A percentile compares a stretch with the other conserved stretches of the same genome.
phyloP scores from a whole-genome alignment of 2,888 invertebrate species.

The Ellobium chinense region DNA sequence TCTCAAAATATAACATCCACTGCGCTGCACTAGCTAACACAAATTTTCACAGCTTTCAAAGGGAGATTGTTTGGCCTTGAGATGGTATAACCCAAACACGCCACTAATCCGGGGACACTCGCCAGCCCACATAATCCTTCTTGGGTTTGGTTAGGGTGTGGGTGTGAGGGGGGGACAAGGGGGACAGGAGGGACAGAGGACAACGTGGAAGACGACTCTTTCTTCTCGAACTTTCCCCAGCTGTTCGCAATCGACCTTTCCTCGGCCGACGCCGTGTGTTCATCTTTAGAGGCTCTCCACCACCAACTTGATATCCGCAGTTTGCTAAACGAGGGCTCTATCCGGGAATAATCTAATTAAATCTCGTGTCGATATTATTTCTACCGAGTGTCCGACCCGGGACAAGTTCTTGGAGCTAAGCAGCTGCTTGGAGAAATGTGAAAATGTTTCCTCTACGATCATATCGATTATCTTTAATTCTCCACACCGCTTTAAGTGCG shows the following conservation, averaged over 20 bases:
- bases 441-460: slow-evolving; percentile 29
- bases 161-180: background rate
- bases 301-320: slow-evolving; percentile 30
- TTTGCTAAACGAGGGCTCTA: slow-evolving; percentile 30
- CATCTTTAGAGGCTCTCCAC: background rate
- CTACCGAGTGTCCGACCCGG: slow-evolving; percentile 18
- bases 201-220: background rate
- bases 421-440: slow-evolving; percentile 25
- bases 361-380: slow-evolving; percentile 43
- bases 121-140: too few species aligned
- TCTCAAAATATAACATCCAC: too few species aligned
- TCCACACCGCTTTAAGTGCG: slow-evolving; percentile 6
- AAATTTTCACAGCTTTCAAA: too few species aligned
- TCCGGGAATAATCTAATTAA: slow-evolving; percentile 43
- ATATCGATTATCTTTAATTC: slow-evolving; percentile 30
- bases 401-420: background rate
- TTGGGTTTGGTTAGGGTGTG: too few species aligned
- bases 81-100: too few species aligned
- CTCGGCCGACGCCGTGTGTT: background rate
- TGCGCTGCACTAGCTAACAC: too few species aligned
- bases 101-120: too few species aligned
- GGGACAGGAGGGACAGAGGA: background rate
- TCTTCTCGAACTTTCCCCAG: slow-evolving; percentile 9
- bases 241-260: slow-evolving; percentile 16
- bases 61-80: too few species aligned